Conservation (phyloP, 2,888 invertebrate species). For the Heteromurus nitidus region DNA sequence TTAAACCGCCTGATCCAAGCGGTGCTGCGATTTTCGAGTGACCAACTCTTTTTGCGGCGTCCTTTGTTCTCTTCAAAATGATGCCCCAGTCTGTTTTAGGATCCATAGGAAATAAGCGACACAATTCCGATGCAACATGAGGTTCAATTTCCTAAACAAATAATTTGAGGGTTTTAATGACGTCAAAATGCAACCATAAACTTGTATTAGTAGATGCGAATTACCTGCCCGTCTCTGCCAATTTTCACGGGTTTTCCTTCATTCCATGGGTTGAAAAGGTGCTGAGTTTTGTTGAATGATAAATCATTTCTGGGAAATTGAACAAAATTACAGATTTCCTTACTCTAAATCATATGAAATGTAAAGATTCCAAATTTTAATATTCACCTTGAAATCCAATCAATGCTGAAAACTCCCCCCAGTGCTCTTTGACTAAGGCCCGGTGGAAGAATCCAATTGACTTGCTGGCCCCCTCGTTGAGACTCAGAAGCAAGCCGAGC, state of each 20-base stretch:
- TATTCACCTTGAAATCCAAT: constrained; percentile 90
- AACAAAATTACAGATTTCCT: not conserved
- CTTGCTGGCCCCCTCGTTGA: constrained; percentile 90
- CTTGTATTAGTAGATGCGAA: not conserved
- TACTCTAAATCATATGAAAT: not conserved
- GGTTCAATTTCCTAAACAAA: constrained; percentile 91
- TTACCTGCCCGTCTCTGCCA: constrained; percentile 91
- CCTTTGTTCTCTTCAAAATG: constrained; percentile 89
- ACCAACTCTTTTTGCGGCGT: constrained; percentile 83
- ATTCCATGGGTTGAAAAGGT: constrained; percentile 98
- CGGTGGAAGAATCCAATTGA: constrained; percentile 95
- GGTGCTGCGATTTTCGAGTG: constrained; percentile 78
- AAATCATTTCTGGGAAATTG: constrained; percentile 84
- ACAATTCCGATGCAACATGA: constrained; percentile 94
- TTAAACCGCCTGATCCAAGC: constrained; percentile 75
- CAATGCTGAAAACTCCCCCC: constrained; percentile 96
- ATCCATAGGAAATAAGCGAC: constrained; percentile 94
- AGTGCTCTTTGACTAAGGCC: constrained; percentile 93
- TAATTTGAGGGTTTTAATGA: not conserved
- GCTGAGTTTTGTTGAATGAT: constrained; percentile 92
- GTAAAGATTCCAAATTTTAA: not conserved
- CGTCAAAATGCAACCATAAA: not conserved
- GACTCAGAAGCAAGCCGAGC: constrained; percentile 93
- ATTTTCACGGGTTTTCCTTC: constrained; percentile 99
- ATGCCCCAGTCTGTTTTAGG: constrained; percentile 90